Percentiles rank a stretch among this genome's conserved stretches.
Conservation (phyloP, 2,113 vertebrate species). For the Chitala chitala region DNA sequence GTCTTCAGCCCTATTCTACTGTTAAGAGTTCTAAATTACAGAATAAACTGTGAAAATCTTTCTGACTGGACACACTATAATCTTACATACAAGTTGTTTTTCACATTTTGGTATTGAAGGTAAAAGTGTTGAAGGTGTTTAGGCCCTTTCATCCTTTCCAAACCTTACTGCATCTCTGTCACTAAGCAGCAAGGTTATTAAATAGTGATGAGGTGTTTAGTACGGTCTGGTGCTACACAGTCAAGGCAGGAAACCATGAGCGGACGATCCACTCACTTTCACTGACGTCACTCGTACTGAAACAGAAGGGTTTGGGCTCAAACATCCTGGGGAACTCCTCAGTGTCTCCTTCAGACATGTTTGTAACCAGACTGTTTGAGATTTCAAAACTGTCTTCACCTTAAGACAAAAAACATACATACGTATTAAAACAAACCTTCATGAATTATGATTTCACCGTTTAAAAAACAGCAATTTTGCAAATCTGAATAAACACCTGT, state of each 20-base stretch:
- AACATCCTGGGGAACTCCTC: conserved; percentile 10
- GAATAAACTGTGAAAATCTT: too few species aligned
- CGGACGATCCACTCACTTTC: conserved; percentile 11
- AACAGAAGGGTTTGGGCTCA: conserved; percentile 2
- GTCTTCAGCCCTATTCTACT: too few species aligned
- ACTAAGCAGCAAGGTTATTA: too few species aligned
- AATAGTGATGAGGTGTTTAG: too few species aligned
- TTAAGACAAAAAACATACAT: not conserved
- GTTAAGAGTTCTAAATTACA: too few species aligned
- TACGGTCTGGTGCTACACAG: too few species aligned
- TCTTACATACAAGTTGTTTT: too few species aligned
- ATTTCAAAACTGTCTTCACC: conserved; percentile 9
- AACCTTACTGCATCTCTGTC: too few species aligned
- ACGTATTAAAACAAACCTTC: not conserved
- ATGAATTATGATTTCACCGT: not conserved
- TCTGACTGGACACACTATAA: too few species aligned
- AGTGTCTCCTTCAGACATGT: conserved; percentile 3
- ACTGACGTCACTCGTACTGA: not conserved
- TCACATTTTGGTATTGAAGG: too few species aligned
- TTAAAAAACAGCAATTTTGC: not conserved
- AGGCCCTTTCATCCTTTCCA: too few species aligned
- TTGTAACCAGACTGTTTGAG: conserved; percentile 8
- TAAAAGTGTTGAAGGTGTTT: too few species aligned
- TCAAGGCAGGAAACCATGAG: not conserved
- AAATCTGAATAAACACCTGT: not conserved